Conservation (phyloP, 2,888 invertebrate genomes). For the Portevinia maculata region DNA sequence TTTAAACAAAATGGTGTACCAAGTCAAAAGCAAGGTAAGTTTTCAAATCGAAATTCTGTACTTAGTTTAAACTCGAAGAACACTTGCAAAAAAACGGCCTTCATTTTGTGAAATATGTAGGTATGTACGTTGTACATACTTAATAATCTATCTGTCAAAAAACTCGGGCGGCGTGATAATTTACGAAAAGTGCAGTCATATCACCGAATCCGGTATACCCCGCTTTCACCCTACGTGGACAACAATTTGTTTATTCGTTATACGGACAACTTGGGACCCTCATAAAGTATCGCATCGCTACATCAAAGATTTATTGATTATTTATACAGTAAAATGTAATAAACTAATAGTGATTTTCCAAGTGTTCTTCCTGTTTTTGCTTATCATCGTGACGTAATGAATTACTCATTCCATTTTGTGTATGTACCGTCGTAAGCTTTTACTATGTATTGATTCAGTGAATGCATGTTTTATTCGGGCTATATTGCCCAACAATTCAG, state of each 20-base stretch:
- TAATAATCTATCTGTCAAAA: too few relatives aligned
- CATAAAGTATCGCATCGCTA: conserved; percentile 3
- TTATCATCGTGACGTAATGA: conserved; percentile 57
- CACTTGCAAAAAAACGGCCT: neutral
- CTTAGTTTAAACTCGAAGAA: neutral
- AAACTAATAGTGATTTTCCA: neutral
- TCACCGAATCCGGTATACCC: conserved; percentile 19
- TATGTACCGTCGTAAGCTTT: conserved; percentile 2
- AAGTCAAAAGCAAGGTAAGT: conserved; percentile 80
- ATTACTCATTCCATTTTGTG: conserved; percentile 50
- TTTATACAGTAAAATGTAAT: neutral
- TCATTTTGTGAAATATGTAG: neutral
- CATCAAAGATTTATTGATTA: conserved; percentile 32
- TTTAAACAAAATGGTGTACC: conserved; percentile 80
- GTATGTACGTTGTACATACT: neutral
- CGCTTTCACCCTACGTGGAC: conserved; percentile 28
- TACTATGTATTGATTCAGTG: neutral
- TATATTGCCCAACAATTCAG: neutral
- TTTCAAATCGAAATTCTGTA: neutral
- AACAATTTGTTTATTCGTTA: conserved; percentile 1
- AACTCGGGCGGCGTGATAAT: too few relatives aligned
- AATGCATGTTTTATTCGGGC: neutral
- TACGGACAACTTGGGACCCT: conserved; percentile 33
- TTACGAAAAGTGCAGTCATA: conserved; percentile 30
- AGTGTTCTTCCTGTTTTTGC: neutral